A percentile compares a stretch with the other conserved stretches of the same genome.
phyloP scores from a whole-genome alignment of 2,113 vertebrate species.

The Limanda limanda region DNA sequence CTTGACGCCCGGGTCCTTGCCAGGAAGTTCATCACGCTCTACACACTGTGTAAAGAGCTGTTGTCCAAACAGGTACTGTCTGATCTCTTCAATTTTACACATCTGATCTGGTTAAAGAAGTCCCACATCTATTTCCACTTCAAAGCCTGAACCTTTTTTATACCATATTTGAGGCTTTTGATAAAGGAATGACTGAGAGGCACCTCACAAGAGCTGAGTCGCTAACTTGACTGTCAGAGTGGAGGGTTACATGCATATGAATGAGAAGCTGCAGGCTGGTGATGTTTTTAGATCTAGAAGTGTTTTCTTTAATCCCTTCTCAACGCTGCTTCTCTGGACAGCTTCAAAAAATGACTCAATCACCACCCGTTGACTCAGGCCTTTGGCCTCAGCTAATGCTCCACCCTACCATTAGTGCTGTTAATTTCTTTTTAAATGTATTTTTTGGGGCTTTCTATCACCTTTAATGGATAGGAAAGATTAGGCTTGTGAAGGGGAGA shows the following conservation, averaged over 20 bases:
- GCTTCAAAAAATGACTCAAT: no score
- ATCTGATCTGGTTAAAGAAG: background rate
- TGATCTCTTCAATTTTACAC: background rate
- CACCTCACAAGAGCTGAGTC: constrained; percentile 12
- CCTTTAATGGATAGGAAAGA: no score
- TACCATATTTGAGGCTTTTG: constrained; percentile 11
- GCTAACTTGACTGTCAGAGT: background rate
- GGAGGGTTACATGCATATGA: constrained; percentile 39
- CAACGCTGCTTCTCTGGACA: no score
- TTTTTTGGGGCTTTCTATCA: no score
- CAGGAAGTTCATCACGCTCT: constrained; percentile 95
- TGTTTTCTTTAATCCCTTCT: no score
- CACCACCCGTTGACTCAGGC: no score
- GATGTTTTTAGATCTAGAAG: constrained; percentile 24
- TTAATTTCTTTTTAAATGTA: no score
- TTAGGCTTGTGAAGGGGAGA: no score
- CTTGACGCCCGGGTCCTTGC: constrained; percentile 88
- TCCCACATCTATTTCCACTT: constrained; percentile 6
- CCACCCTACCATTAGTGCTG: no score
- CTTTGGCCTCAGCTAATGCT: no score
- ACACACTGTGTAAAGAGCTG: constrained; percentile 93
- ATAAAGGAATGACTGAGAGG: constrained; percentile 34
- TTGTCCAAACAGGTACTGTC: constrained; percentile 93
- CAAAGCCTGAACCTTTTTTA: constrained; percentile 14
- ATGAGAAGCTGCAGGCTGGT: constrained; percentile 29